Base-by-base conservation (phyloP, 2,113 vertebrate species). In the Neogale vison region DNA sequence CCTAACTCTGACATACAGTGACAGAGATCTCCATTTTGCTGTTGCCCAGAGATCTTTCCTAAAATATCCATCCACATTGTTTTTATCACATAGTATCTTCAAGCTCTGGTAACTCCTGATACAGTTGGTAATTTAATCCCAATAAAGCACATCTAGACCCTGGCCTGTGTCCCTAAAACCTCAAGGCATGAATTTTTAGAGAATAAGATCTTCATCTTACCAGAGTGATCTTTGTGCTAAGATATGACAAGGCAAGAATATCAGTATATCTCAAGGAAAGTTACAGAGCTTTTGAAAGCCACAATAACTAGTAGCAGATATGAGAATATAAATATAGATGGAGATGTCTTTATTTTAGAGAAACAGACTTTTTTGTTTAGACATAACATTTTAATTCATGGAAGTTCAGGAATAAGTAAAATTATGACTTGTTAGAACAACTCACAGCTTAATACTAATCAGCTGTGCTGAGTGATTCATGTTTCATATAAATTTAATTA, bases 401-500 rank as follows among this genome's bases (percentile, higher is more conserved):
- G 65, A 20, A 92, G n/a, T 90, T 23, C n/a, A 61, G 50, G 52
- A 15, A 2, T 90, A 97, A 81, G 45, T 67, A 87, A 97, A 86
- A 90, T 74, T 92, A 81, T 26, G 29, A 65, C 10, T 72, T 90
- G 31, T n/a, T 89, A 81, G 59, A 98, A 96, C 74, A 82, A 45
- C 4, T 67, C 55, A 81, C 6, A 74, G 57, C 24, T 88, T 39
- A 92, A 93, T 72, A 88, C 2, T 92, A 92, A 76, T 55, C 31
- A 93, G 47, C 0, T 55, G 17, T 86, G 36, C 18, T 21, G 47
- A 88, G 20, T 67, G 52, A 85, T 96, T 91, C 76, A 84, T 67
- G 4, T 21, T 90, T 92, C 45, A 36, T 42, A 20, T n/a, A 77
- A 6, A 91, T 80, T 95, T 96, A 97, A 97, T 97, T 81, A 76